phyloP scores from a whole-genome alignment of 2,888 invertebrate genomes.

The Amphipyra tragopoginis region DNA sequence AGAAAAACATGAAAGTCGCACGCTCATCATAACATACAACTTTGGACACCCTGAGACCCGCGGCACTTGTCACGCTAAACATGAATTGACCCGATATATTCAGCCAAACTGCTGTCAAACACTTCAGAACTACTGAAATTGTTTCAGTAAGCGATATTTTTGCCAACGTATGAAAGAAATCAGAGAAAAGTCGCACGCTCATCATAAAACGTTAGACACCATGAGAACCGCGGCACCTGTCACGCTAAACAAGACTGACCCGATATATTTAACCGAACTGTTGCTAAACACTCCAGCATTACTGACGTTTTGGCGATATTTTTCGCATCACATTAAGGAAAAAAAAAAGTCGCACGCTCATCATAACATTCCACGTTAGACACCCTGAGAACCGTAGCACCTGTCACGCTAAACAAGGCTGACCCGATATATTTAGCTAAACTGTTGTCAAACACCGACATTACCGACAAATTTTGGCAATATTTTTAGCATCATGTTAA shows the following conservation, averaged over 20 bases:
- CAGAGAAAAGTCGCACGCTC: constrained; percentile 4
- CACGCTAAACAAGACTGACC: too few relatives aligned
- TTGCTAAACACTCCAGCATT: not conserved
- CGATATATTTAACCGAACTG: not conserved
- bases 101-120: not conserved
- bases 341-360: constrained; percentile 23
- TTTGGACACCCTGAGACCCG: constrained; percentile 35
- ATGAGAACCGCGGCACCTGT: constrained; percentile 21
- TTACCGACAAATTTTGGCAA: too few relatives aligned
- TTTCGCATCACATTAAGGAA: not conserved
- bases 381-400: constrained; percentile 28
- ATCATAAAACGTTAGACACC: constrained; percentile 16
- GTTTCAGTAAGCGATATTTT: too few relatives aligned
- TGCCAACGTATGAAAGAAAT: too few relatives aligned
- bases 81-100: not conserved
- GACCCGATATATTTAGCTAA: not conserved
- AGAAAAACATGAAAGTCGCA: constrained; percentile 16
- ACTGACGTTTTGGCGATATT: not conserved
- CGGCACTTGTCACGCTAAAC: constrained; percentile 5
- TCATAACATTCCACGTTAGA: constrained; percentile 29
- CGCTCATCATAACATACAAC: constrained; percentile 17
- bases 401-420: constrained; percentile 4
- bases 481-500: not conserved
- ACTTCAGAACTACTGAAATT: too few relatives aligned
- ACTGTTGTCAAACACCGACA: too few relatives aligned